Conservation (phyloP, 2,888 invertebrate species). For the Microplitis deprimator region DNA sequence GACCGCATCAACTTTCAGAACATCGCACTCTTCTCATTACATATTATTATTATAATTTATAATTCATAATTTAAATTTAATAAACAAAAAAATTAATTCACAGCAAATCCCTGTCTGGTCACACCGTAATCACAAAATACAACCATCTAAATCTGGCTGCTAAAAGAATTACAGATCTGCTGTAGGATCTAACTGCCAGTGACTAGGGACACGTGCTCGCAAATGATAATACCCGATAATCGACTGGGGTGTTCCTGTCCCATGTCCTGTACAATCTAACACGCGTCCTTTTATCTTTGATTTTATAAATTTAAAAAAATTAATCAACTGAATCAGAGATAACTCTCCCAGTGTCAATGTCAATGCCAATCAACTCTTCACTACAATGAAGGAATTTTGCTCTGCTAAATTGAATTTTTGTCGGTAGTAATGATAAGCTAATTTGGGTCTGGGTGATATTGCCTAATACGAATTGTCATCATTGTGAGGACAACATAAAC, state of each 20-base stretch:
- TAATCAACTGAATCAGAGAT: too few relatives aligned
- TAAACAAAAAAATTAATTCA: background rate
- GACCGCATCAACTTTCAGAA: background rate
- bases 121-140: background rate
- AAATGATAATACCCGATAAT: conserved; percentile 48
- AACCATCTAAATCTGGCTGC: background rate
- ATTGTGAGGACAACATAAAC: too few relatives aligned
- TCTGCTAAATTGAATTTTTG: too few relatives aligned
- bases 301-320: background rate
- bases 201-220: conserved; percentile 58
- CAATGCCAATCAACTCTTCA: too few relatives aligned
- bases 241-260: conserved; percentile 4
- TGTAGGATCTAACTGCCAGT: conserved; percentile 33
- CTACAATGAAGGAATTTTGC: too few relatives aligned
- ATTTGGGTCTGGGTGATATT: too few relatives aligned
- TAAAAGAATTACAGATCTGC: conserved; percentile 29
- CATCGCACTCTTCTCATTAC: background rate
- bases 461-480: too few relatives aligned
- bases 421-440: too few relatives aligned
- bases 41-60: conserved; percentile 4
- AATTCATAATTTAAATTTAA: background rate
- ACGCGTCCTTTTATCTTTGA: conserved; percentile 7
- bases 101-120: background rate
- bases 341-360: too few relatives aligned
- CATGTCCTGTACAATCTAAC: conserved; percentile 14